Evolutionary conservation across 2,113 vertebrate genomes (phyloP).

Genomic region (Ochotona princeps): DNA sequence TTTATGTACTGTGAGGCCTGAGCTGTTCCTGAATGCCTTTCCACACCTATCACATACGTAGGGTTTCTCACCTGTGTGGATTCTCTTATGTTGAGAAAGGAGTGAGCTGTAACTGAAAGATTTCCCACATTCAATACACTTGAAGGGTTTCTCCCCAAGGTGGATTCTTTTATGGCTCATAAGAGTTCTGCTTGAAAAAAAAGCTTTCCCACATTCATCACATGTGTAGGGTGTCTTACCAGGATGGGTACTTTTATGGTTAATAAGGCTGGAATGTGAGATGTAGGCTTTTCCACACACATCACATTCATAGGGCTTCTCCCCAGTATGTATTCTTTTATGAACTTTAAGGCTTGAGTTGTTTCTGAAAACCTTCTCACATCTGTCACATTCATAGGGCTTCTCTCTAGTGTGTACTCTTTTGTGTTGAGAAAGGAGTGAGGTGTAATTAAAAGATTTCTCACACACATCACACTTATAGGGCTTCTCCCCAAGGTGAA

Average conservation of each 20-base stretch:
- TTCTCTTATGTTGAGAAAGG: constrained; percentile 88
- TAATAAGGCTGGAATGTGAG: constrained; percentile 82
- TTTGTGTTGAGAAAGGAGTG: constrained; percentile 78
- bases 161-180: constrained; percentile 82
- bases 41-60: constrained; percentile 76
- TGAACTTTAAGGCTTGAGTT: constrained; percentile 84
- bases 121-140: constrained; percentile 79
- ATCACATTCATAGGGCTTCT: constrained; percentile 81
- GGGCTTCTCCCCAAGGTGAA: constrained; percentile 83
- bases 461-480: constrained; percentile 77
- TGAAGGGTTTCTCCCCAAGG: constrained; percentile 81
- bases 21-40: constrained; percentile 77
- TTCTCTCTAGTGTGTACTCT: constrained; percentile 82
- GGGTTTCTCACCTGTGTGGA: constrained; percentile 83
- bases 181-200: constrained; percentile 82
- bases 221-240: constrained; percentile 77
- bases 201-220: constrained; percentile 81
- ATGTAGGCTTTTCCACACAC: constrained; percentile 82
- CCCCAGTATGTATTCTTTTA: constrained; percentile 82
- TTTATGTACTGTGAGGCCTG: constrained; percentile 78
- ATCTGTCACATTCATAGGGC: constrained; percentile 82
- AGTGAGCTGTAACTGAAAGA: constrained; percentile 80
- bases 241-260: constrained; percentile 82
- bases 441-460: constrained; percentile 79
- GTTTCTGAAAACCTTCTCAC: constrained; percentile 85